Base-by-base conservation (phyloP, 1,140 invertebrate species). In the Lanistes nyassanus region DNA sequence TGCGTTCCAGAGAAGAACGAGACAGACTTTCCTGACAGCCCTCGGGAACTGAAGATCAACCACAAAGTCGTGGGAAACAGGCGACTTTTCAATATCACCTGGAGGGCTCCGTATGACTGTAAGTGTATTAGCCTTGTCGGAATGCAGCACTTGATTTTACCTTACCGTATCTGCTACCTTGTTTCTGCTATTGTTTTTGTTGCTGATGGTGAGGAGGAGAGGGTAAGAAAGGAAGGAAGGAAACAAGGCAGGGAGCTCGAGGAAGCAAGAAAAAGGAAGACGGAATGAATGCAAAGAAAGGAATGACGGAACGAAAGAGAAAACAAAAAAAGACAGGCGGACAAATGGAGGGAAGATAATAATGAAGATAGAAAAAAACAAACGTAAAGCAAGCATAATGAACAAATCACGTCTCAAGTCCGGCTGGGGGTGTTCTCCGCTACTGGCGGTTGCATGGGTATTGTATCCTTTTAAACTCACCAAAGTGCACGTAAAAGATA, bases 81-180 rank as follows among this genome's bases (percentile, higher is more conserved):
- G 39, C 26, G n/a, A 19, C n/a, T 51, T 29, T 68, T 68, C 42
- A 68, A 68, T 51, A 51, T 68, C 66, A 68, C 66, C 66, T 68
- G 66, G 66, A 47, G 51, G 23, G 37, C 66, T 5, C 66, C 66
- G 0, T 29, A 68, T 51, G 66, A 68, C 42, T 68, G 62, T 64
- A 36, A 64, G 62, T 34, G 7, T 34, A 31, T 34, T 34, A 7
- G 6, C 9, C 39, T 5, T 65, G 31, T 65, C 6, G 6, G 31
- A 36, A 6, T 36, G 31, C 39, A 3, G 34, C 7, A 36, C 16
- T 34, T 7, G 58, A 26, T 7, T 60, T 9, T 60, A 29, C n/a
- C 9, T 13, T 23, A 26, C 23, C 31, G 9, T 60, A 29, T 60
- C 6, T 9, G 58, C n/a, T 23, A 26, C 9, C 31, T 7, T 60